Base-by-base conservation (phyloP, 1,140 invertebrate species). In the Dreissena rostriformis region DNA sequence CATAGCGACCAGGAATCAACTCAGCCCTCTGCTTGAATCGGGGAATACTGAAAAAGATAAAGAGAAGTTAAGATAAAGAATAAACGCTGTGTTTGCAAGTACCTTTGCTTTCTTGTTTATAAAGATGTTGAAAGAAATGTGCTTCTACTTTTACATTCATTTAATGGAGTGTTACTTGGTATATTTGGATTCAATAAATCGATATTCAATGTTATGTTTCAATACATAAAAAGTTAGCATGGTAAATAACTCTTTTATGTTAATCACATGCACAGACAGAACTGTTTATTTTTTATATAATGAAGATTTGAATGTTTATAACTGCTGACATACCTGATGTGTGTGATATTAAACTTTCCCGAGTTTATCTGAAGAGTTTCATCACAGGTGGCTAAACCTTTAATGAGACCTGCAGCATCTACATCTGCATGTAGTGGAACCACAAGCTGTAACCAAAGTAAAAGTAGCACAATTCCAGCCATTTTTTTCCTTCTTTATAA, bases 21-120 rank as follows among this genome's bases (percentile, higher is more conserved):
- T 96, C 96, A 92, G 97, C 97, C 22, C 96, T 94, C 91, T 98
- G 97, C 90, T 98, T 98, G 88, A 98, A 96, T 85, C 96, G 95
- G 29, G 96, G 96, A 85, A 97, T 86, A 88, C 96, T 97, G 91
- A 85, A 95, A 94, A 88, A 86, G 88, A 19, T 29, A 1, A 71
- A 84, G 28, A 51, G 66, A 52, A 1, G 8, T 5, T 5, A 39
- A 39, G 8, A 39, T 5, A 39, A 39, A 8, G 39, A 39, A 39
- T 39, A 2, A 24, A n/a, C 55, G 28, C 26, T 28, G 22, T 24
- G 17, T 66, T 15, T 24, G 24, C 7, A 15, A 66, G 22, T 15
- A 29, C 39, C 15, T 26, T 51, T 14, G 14, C 39, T 39, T 39
- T 70, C 8, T 17, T 7, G 24, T 77, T n/a, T 22, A 19, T 52